phyloP scores from a whole-genome alignment of 2,797 vertebrate genomes.

The Tamandua tetradactyla region DNA sequence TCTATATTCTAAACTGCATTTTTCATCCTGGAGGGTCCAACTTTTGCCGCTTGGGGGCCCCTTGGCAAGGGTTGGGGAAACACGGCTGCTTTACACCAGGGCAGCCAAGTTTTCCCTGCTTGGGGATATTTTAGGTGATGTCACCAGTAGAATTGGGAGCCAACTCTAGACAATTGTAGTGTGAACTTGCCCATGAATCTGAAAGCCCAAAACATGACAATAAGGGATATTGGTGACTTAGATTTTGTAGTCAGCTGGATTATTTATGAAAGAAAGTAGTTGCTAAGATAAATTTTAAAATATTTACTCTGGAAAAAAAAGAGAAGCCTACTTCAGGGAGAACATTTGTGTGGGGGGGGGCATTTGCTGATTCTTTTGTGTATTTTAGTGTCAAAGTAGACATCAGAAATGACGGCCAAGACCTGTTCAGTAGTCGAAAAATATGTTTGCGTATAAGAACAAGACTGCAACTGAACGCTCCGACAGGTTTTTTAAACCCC shows the following conservation, averaged over 20 bases:
- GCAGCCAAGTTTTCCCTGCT: neutral
- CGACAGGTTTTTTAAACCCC: slow-evolving; percentile 1
- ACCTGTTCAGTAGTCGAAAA: neutral
- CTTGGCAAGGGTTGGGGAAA: neutral
- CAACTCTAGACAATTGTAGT: neutral
- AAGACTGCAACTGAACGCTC: neutral
- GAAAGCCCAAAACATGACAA: slow-evolving; percentile 30
- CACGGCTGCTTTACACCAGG: neutral
- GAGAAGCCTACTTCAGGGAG: slow-evolving; percentile 27
- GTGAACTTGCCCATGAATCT: neutral
- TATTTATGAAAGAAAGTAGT: slow-evolving; percentile 56
- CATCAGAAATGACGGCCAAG: neutral
- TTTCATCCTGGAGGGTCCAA: neutral
- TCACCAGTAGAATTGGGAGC: neutral
- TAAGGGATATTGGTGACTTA: neutral
- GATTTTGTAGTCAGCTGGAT: slow-evolving; percentile 41
- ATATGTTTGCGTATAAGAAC: neutral
- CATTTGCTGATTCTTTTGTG: slow-evolving; percentile 6
- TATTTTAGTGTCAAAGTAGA: neutral
- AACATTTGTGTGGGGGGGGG: neutral
- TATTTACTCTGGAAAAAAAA: slow-evolving; percentile 39
- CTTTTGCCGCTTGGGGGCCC: neutral
- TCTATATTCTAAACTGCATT: neutral
- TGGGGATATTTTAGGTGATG: too few species aligned
- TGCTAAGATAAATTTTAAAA: slow-evolving; percentile 66